Evolutionary conservation across 2,888 invertebrate species (phyloP).

Genomic region (Tinea semifulvella): DNA sequence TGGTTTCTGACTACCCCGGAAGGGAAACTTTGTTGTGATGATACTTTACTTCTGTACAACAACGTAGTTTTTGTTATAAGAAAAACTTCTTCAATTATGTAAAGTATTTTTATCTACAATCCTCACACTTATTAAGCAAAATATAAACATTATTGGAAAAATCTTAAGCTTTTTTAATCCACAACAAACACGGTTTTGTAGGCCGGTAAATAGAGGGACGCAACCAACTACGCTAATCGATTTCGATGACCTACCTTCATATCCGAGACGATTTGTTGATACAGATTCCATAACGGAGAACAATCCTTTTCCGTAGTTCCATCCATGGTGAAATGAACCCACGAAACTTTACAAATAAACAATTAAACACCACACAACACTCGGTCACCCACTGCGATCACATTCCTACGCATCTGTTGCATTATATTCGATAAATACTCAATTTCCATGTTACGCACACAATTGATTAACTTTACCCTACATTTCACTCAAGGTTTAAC

Average conservation of each 20-base stretch:
- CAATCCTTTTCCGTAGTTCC: constrained; percentile 81
- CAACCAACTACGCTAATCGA: constrained; percentile 1
- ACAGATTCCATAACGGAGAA: constrained; percentile 90
- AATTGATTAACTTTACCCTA: constrained; percentile 33
- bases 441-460: constrained; percentile 19
- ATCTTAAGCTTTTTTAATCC: too few species aligned
- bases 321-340: constrained; percentile 67
- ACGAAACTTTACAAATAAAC: constrained; percentile 27
- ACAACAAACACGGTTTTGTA: too few species aligned
- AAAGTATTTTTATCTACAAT: too few species aligned
- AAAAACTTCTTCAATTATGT: too few species aligned
- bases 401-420: constrained; percentile 45
- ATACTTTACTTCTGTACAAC: too few species aligned
- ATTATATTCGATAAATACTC: constrained; percentile 31
- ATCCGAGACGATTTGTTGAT: constrained; percentile 94
- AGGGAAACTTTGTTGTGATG: too few species aligned
- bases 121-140: too few species aligned
- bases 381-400: constrained; percentile 38
- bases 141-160: too few species aligned
- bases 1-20: too few species aligned
- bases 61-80: too few species aligned
- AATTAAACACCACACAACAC: constrained; percentile 34
- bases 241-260: constrained; percentile 83
- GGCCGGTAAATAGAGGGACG: background rate
- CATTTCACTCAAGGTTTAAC: constrained; percentile 45